These are phyloP conservation scores for Malurus splendens DNA, from an alignment of 2,797 vertebrate genomes.

Conservation along the genomic window DNA sequence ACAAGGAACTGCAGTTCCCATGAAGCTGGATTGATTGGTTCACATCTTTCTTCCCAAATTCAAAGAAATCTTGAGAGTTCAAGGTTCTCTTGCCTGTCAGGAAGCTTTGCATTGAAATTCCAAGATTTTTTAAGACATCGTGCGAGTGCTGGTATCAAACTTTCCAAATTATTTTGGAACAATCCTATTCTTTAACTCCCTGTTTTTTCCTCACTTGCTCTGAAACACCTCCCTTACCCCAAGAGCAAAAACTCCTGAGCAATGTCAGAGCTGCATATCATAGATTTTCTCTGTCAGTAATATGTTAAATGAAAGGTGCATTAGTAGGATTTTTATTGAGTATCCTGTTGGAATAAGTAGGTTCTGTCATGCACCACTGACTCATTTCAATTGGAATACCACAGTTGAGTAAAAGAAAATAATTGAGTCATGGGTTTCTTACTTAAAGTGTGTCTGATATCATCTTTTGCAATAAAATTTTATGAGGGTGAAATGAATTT, in stretches of 20 bases:
- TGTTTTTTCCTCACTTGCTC: neutral
- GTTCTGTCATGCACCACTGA: conserved; percentile 49
- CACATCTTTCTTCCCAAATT: neutral
- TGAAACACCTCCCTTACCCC: neutral
- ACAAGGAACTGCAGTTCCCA: neutral
- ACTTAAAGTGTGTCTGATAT: conserved; percentile 46
- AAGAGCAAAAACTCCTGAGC: neutral
- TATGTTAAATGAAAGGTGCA: neutral
- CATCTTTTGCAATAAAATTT: conserved; percentile 52
- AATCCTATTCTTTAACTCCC: neutral
- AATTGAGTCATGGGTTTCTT: conserved; percentile 56
- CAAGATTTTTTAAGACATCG: neutral
- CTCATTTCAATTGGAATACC: conserved; percentile 56
- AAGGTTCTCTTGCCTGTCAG: neutral
- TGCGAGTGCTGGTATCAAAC: neutral
- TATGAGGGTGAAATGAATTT: conserved; percentile 52
- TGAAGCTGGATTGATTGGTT: neutral
- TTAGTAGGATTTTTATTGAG: conserved; percentile 42
- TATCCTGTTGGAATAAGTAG: conserved; percentile 44
- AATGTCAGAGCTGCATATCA: conserved; percentile 7
- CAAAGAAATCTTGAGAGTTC: neutral
- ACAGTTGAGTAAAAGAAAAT: conserved; percentile 55
- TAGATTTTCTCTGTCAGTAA: neutral
- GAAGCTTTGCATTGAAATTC: neutral
- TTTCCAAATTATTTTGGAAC: neutral